Conservation (phyloP, 2,797 vertebrate species). For the Alca torda region DNA sequence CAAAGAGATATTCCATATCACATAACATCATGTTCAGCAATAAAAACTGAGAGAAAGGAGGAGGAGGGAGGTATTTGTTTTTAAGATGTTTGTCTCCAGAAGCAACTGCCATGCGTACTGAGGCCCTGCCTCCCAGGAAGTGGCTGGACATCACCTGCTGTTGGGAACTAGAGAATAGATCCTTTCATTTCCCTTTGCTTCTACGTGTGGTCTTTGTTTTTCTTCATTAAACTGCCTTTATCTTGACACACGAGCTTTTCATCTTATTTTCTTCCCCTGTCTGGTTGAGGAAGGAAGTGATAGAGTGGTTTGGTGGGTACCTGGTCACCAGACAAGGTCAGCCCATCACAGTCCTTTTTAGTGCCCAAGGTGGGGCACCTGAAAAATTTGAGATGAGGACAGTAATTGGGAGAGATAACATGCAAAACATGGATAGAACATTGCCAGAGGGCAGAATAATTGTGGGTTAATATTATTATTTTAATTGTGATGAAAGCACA, state of each 20-base stretch:
- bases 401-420: not conserved
- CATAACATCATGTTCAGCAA: not conserved
- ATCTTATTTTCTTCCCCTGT: not conserved
- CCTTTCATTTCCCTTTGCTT: not conserved
- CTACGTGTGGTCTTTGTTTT: accelerated
- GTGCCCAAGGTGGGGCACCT: not conserved
- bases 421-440: not conserved
- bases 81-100: not conserved
- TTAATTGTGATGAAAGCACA: not conserved
- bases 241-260: not conserved
- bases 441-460: not conserved
- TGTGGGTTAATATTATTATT: not conserved
- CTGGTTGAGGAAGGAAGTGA: not conserved
- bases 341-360: not conserved
- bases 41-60: not conserved
- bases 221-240: not conserved
- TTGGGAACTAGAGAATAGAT: not conserved
- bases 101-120: not conserved
- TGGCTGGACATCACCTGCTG: not conserved
- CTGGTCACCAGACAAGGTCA: not conserved
- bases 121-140: not conserved
- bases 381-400: not conserved
- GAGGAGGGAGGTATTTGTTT: not conserved
- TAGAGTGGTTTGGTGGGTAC: not conserved
- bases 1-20: not conserved